These are phyloP conservation scores for Stenodema calcarata DNA, from an alignment of 2,888 invertebrate genomes.

Conservation along the genomic window DNA sequence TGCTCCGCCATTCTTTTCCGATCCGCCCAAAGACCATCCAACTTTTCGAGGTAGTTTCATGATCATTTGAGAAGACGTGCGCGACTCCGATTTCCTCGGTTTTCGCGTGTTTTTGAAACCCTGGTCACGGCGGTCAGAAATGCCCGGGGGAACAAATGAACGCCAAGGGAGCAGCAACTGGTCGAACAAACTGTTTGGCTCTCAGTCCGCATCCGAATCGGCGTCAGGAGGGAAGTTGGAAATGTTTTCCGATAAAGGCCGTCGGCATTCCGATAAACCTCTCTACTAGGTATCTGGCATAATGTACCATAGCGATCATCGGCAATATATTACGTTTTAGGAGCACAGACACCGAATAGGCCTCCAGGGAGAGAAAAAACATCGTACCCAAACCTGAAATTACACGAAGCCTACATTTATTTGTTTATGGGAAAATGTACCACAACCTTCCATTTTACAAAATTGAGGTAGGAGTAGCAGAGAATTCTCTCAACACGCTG, in stretches of 20 bases:
- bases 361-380: no score
- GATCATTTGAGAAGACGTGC: slow-evolving; percentile 25
- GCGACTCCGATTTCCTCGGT: neutral
- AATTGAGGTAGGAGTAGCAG: no score
- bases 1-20: slow-evolving; percentile 2
- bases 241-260: neutral
- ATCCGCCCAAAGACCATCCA: neutral
- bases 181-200: neutral
- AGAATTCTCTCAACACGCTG: no score
- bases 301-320: no score
- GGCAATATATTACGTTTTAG: no score
- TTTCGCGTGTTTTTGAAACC: neutral
- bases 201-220: neutral
- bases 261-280: neutral
- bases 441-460: no score
- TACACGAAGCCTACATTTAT: no score
- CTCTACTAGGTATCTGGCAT: neutral
- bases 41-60: neutral
- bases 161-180: slow-evolving; percentile 31
- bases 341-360: no score
- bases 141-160: neutral
- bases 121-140: slow-evolving; percentile 16
- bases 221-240: neutral
- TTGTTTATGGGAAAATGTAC: no score
- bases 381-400: no score